Evolutionary conservation across 1,140 invertebrate genomes (phyloP).

Genomic region (Drosophila pectinifera): DNA sequence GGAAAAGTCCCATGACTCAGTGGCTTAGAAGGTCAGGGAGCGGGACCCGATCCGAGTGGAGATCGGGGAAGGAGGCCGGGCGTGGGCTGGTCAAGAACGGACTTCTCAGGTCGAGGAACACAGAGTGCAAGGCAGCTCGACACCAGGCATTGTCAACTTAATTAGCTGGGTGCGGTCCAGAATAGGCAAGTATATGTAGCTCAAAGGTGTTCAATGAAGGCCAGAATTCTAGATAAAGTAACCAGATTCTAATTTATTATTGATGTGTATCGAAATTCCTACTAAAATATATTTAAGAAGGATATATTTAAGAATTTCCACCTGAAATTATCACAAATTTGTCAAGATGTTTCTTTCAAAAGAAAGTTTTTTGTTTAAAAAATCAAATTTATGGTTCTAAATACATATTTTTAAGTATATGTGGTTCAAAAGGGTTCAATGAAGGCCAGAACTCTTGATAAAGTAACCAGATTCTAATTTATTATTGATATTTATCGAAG

Average conservation of each 20-base stretch:
- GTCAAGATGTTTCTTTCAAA: too few relatives aligned
- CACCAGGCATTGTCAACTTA: constrained; percentile 7
- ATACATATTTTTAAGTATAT: too few relatives aligned
- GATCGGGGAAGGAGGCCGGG: constrained; percentile 15
- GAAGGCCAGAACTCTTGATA: background rate
- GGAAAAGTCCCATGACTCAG: constrained; percentile 37
- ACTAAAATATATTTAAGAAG: too few relatives aligned
- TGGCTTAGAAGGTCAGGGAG: constrained; percentile 41
- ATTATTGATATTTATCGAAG: background rate
- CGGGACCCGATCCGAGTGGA: background rate
- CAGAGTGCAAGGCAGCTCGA: background rate
- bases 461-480: background rate
- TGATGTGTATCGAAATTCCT: background rate
- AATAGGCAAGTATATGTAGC: background rate
- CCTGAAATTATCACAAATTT: too few relatives aligned
- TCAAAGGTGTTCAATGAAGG: background rate
- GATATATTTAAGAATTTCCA: background rate
- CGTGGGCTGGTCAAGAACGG: constrained; percentile 25
- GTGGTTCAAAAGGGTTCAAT: background rate
- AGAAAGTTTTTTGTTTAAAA: background rate
- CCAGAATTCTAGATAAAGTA: too few relatives aligned
- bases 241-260: background rate
- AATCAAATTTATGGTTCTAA: background rate
- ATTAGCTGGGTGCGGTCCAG: constrained; percentile 12
- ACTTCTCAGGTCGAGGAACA: constrained; percentile 1